Base-by-base conservation (phyloP, 1,140 invertebrate species). In the Aphidius ervi region DNA sequence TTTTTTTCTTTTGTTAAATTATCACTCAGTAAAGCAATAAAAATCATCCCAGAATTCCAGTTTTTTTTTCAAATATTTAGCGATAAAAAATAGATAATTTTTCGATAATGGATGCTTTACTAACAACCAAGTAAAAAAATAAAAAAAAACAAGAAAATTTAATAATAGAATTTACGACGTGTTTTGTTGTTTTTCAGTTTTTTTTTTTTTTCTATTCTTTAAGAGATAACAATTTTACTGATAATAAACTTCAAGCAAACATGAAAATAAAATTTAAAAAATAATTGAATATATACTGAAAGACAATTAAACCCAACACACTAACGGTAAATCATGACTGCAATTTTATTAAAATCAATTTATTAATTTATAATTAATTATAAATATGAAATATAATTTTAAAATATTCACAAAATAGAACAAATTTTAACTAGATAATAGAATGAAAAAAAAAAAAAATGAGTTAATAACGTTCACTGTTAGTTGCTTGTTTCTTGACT, bases 291-390 rank as follows among this genome's bases (percentile, higher is more conserved):
- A 49, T 23, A 0, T 46, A 49, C 6, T 41, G 4, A 49, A 3
- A 43, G 10, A 39, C 5, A 49, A 23, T 58, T 46, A 56, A 9
- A 37, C 20, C 1, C 8, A 20, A 41, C 37, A 41, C 37, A 55
- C 68, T 67, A 72, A 48, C 70, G 70, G 61, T 72, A 70, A 63
- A 72, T 72, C 70, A 72, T 71, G 63, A 68, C 68, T 65, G 68
- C 68, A 50, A 54, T 39, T 7, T 4, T 31, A 31, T 31, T 31
- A 31, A 31, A 31, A 31, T 31, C 23, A 31, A 16, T 1, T 31
- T 31, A 31, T 31, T 1, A 31, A 23, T 23, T 23, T 23, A 23
- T 31, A 31, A 31, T 31, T 31, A 31, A 31, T 31, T 0, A 31
- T 4, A 31, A 31, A 31, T 31, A 31, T 16, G 16, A 16, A 16